These are phyloP conservation scores for Cheilosia urbana DNA, from an alignment of 2,888 invertebrate genomes.

Conservation along the genomic window DNA sequence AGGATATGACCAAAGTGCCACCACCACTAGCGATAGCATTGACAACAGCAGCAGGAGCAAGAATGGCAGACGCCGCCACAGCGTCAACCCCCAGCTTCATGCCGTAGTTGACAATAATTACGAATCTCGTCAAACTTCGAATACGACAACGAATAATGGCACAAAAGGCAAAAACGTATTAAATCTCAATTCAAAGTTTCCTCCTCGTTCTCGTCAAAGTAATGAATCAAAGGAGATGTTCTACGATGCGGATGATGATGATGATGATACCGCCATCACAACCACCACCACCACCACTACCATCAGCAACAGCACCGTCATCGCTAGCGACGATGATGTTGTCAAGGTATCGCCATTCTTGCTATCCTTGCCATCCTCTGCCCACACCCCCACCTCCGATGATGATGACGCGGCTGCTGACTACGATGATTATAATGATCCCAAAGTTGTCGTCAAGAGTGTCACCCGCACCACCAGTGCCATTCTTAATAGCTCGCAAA, in stretches of 20 bases:
- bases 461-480: constrained; percentile 40
- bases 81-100: constrained; percentile 42
- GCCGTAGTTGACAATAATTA: constrained; percentile 66
- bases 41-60: constrained; percentile 22
- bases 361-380: constrained; percentile 44
- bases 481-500: constrained; percentile 59
- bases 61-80: constrained; percentile 51
- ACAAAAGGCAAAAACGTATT: constrained; percentile 80
- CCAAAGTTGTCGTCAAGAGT: constrained; percentile 70
- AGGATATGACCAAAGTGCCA: constrained; percentile 64
- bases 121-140: constrained; percentile 75
- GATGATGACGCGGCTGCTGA: constrained; percentile 56
- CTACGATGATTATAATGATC: constrained; percentile 72
- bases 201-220: constrained; percentile 61
- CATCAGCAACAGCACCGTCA: constrained; percentile 24
- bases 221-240: constrained; percentile 73
- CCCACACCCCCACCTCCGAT: not conserved
- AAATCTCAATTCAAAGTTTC: constrained; percentile 78
- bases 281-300: constrained; percentile 53
- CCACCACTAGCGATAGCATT: constrained; percentile 16
- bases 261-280: constrained; percentile 53
- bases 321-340: constrained; percentile 63
- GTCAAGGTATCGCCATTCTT: constrained; percentile 68
- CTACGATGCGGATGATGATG: constrained; percentile 77
- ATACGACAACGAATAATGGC: constrained; percentile 66